phyloP scores from a whole-genome alignment of 37 sponge, comb jelly and placozoan genomes.

The Ephydatia muelleri region DNA sequence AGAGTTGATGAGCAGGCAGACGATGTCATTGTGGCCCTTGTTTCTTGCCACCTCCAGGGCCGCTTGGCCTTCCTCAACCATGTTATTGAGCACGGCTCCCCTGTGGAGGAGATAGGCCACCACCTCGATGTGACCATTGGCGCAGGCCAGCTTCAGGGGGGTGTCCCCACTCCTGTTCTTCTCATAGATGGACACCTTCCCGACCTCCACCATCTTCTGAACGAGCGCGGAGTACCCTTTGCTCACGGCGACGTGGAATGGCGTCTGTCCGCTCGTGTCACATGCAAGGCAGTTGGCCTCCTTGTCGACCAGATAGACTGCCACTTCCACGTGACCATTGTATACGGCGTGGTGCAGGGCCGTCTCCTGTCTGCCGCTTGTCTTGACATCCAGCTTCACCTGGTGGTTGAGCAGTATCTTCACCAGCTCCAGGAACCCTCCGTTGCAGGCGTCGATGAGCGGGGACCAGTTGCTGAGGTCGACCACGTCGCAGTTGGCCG shows the following conservation, averaged over 20 bases:
- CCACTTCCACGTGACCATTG: slow-evolving; percentile 60
- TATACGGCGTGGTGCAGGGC: slow-evolving; percentile 67
- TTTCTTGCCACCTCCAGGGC: slow-evolving; percentile 52
- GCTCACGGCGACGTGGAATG: slow-evolving; percentile 63
- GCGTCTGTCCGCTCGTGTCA: slow-evolving; percentile 56
- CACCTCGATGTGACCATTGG: slow-evolving; percentile 58
- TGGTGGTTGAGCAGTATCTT: slow-evolving; percentile 74
- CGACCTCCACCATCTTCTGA: slow-evolving; percentile 41
- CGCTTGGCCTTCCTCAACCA: slow-evolving; percentile 52
- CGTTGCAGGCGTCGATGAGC: slow-evolving; percentile 73
- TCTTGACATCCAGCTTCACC: slow-evolving; percentile 59
- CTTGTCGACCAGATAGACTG: slow-evolving; percentile 51
- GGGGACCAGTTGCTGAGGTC: slow-evolving; percentile 76
- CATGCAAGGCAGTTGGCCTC: slow-evolving; percentile 23
- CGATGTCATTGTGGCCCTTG: slow-evolving; percentile 76
- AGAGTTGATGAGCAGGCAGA: slow-evolving; percentile 61
- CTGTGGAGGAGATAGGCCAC: slow-evolving; percentile 74
- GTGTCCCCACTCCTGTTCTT: slow-evolving; percentile 28
- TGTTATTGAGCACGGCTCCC: slow-evolving; percentile 75
- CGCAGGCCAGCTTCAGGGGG: slow-evolving; percentile 63
- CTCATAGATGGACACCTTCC: slow-evolving; percentile 38
- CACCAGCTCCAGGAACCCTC: slow-evolving; percentile 76
- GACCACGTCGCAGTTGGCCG: slow-evolving; percentile 60
- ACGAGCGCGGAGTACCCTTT: slow-evolving; percentile 58
- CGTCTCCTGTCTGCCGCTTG: slow-evolving; percentile 52